Conservation (phyloP, 1,140 invertebrate species). For the Arion vulgaris region DNA sequence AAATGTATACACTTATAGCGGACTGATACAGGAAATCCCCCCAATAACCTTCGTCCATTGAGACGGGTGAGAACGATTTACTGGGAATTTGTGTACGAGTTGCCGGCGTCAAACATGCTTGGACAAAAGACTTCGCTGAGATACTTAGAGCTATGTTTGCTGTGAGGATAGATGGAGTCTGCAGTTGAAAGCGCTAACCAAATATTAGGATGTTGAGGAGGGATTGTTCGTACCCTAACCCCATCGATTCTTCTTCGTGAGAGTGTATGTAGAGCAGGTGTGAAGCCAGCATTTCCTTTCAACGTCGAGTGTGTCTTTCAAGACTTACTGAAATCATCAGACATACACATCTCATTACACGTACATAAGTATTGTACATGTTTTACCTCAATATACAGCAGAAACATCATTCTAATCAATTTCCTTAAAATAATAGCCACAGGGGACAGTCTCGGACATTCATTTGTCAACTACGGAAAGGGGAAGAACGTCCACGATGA, state of each 20-base stretch:
- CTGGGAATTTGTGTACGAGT: background rate
- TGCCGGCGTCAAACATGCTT: background rate
- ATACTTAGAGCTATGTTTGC: background rate
- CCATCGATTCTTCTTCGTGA: background rate
- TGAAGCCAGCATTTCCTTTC: background rate
- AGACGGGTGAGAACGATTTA: background rate
- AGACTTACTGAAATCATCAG: too few species aligned
- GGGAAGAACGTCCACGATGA: too few species aligned
- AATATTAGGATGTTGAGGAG: background rate
- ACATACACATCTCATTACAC: too few species aligned
- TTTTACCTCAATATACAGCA: too few species aligned
- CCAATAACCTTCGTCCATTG: slow-evolving; percentile 1
- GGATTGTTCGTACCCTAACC: background rate
- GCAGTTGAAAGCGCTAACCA: background rate
- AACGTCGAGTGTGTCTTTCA: background rate
- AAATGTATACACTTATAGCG: background rate
- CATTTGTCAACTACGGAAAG: too few species aligned
- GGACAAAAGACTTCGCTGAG: background rate
- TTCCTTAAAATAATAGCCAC: too few species aligned
- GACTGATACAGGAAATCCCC: background rate
- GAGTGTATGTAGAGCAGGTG: background rate
- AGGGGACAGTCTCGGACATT: too few species aligned
- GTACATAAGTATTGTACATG: too few species aligned
- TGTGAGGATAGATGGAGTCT: background rate
- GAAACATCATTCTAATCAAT: too few species aligned